Base-by-base conservation (phyloP, 2,888 invertebrate genomes). In the Agapostemon virescens region DNA sequence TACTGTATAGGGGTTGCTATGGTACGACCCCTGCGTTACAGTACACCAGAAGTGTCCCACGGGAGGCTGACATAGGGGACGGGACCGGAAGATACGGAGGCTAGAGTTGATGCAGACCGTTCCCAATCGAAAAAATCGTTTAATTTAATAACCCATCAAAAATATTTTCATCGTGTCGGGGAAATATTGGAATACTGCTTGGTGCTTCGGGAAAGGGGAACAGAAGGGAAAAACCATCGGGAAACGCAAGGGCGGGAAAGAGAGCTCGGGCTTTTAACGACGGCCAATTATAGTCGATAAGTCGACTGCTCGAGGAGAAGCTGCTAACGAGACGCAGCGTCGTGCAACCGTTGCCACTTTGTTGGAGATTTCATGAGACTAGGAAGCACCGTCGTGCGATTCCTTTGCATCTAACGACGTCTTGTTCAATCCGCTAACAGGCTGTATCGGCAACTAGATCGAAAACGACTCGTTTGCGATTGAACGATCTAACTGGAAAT, bases 111-210 rank as follows among this genome's bases (percentile, higher is more conserved):
- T 85, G 84, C 84, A 81, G 79, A 70, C 63, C 71, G 77, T 75
- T 77, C 73, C 86, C 88, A 87, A 86, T 87, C 89, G 90, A 89
- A 90, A 90, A 89, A 90, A 91, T 91, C 91, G 89, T 90, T 91
- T 92, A 92, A 92, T 92, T 92, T 91, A 91, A 92, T 92, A 91
- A 92, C 89, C 90, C 90, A 88, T 91, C 88, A 86, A 90, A 88
- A 88, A 87, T 88, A 88, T 88, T 85, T 87, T 82, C 85, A 69
- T 74, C 83, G 75, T 49, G 33, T 64, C 42, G 79, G n/a, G n/a
- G 75, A 55, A 58, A 40, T 72, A 68, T 23, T 15, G 30, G 70
- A 40, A 33, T 55, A 63, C 38, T 2, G 61, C 9, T 15, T 6
- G 40, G 26, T 9, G 61, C 11, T 7, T 17, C 20, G 70, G 33